These are phyloP conservation scores for Lepilemur septentrionalis DNA, from an alignment of 2,797 vertebrate genomes.

Conservation along the genomic window DNA sequence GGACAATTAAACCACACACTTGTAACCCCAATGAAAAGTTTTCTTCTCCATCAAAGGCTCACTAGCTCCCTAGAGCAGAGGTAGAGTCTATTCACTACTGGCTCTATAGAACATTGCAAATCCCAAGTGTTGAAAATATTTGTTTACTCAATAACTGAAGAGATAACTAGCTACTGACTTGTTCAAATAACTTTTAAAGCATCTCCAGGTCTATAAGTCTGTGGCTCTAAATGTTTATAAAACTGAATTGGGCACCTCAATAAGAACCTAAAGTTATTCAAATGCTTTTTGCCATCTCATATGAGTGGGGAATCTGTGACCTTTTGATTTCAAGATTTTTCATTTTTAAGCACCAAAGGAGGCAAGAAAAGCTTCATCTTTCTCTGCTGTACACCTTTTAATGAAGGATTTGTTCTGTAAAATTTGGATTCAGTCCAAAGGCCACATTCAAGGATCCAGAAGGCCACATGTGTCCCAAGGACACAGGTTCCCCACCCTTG, in stretches of 20 bases:
- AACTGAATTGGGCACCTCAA: background rate
- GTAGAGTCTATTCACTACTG: background rate
- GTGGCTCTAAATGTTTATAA: background rate
- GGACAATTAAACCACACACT: background rate
- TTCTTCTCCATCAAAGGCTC: background rate
- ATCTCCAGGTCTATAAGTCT: background rate
- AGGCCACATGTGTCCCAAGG: too few relatives aligned
- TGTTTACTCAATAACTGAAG: background rate
- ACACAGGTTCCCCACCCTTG: too few relatives aligned
- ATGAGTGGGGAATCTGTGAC: too few relatives aligned
- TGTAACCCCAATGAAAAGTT: background rate
- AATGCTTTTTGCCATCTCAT: background rate
- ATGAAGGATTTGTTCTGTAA: too few relatives aligned
- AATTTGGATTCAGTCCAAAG: too few relatives aligned
- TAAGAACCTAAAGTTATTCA: background rate
- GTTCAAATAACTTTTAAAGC: slow-evolving; percentile 34
- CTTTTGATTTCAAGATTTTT: too few relatives aligned
- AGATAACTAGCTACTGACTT: background rate
- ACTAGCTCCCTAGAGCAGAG: background rate
- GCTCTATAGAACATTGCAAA: background rate
- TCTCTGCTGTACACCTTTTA: too few relatives aligned
- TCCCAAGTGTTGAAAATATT: background rate
- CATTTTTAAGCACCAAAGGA: too few relatives aligned
- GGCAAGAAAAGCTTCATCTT: too few relatives aligned
- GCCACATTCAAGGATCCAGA: too few relatives aligned